Evolutionary conservation across 2,113 vertebrate species (phyloP), one percentile per base, ranked within the genome.

Genomic region (Lynx canadensis): DNA sequence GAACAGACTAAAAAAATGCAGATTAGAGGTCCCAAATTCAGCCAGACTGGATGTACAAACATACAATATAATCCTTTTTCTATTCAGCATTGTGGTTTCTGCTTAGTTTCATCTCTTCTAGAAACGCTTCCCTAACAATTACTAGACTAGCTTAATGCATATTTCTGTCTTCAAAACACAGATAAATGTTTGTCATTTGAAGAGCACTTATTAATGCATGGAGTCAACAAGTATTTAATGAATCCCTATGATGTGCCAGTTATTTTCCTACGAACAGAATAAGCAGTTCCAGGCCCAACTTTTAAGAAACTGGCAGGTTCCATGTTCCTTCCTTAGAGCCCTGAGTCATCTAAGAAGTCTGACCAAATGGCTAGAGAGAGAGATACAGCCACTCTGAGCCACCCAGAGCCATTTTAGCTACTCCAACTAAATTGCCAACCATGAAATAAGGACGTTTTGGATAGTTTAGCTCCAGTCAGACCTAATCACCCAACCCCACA

Each of bases 351-450:
- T 7, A 36, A 45, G 21, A 69, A 13, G 3, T 68, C 29, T 71
- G 36, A 69, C 21, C 25, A 15, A 23, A 6, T 11, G 2, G 29
- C 14, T 31, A 68, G 27, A 55, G 33, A 66, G 33, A 50, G 0
- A 55, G 12, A 57, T 86, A 3, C 21, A 5, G 2, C 12, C 52
- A 33, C n/a, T 2, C 29, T 36, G 3, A 16, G 2, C 6, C 63
- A 63, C 41, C 5, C 31, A 45, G 3, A 38, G 9, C 4, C 29
- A 57, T 48, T 41, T 33, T 9, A 27, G 7, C 36, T 21, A 36
- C 7, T 16, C 4, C 1, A 5, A 2, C 7, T 45, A 31, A 55
- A 36, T 19, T 25, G 2, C 6, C 29, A 48, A 45, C 5, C 0
- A 36, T n/a, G 18, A 0, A n/a, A 7, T 41, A 12, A 63, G 65